These are phyloP conservation scores for Sterrhoptilus dennistouni DNA, from an alignment of 2,113 vertebrate species.

Conservation along the genomic window DNA sequence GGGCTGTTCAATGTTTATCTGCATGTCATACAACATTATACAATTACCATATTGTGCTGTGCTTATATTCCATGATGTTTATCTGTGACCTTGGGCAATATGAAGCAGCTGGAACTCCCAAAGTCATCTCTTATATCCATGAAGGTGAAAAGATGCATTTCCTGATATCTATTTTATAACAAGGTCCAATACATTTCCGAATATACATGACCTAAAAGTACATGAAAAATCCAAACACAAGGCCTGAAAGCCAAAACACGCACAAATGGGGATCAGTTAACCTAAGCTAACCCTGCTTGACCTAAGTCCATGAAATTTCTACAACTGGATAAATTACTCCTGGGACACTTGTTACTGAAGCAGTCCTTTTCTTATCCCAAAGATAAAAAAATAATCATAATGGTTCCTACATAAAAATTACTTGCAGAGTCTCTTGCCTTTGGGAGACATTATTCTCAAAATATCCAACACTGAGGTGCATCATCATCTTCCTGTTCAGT, in stretches of 20 bases:
- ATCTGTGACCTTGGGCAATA: not conserved
- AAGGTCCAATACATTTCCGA: not conserved
- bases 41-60: not conserved
- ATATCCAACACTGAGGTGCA: not conserved
- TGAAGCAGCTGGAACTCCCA: not conserved
- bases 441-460: not conserved
- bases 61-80: not conserved
- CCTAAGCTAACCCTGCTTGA: not conserved
- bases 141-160: not conserved
- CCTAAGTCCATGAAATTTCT: not conserved
- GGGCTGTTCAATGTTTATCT: not conserved
- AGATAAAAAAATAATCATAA: not conserved
- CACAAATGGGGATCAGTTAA: not conserved
- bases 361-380: not conserved
- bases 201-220: not conserved
- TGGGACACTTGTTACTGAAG: not conserved
- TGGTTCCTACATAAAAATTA: not conserved
- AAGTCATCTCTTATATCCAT: rapidly evolving
- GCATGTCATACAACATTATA: not conserved
- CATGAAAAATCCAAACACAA: not conserved
- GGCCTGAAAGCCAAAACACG: not conserved
- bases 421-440: not conserved
- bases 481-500: not conserved
- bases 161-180: not conserved
- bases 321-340: not conserved